Evolutionary conservation across 2,113 vertebrate genomes (phyloP), one percentile per base, ranked within the genome.

Genomic region (Channa maculata): DNA sequence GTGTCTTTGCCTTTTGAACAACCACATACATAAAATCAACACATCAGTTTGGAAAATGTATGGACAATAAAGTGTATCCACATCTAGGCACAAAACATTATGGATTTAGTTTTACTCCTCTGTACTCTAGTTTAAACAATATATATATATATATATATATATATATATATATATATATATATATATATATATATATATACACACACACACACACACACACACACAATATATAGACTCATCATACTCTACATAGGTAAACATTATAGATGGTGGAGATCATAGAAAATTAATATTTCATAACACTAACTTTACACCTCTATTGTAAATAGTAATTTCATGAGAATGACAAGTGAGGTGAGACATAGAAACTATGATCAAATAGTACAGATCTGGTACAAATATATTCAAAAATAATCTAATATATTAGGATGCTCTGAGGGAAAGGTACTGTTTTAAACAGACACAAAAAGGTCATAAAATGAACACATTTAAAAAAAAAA

Each of bases 341-440:
- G 59, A 80, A 43, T 49, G 52, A 61, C 33, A 33, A 33, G 8
- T 48, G 53, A 48, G 36, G 51, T 36, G 71, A 51, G 38, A 64
- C 43, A 69, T 60, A 10, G 39, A 78, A 13, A 14, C 55, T 52
- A 15, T 49, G 6, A 51, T 69, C 13, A 77, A 44, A 68, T 5
- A 52, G 36, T 58, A 43, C 45, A 78, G 55, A 79, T 48, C n/a
- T 53, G 46, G 9, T 79, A 69, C 60, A 71, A 80, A 83, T 49
- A 64, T 69, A 77, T 84, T 72, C 71, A 90, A 54, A 90, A 14
- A 50, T 52, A 15, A 62, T 71, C 9, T 76, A 14, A 71, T 33
- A 72, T 59, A 69, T 79, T n/a, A 75, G 24, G 77, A 83, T 78
- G 71, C 55, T 81, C 79, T 87, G 70, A 79, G 54, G 70, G 59